These are phyloP conservation scores for Neoaliturus tenellus DNA, from an alignment of 2,888 invertebrate genomes.

Conservation along the genomic window DNA sequence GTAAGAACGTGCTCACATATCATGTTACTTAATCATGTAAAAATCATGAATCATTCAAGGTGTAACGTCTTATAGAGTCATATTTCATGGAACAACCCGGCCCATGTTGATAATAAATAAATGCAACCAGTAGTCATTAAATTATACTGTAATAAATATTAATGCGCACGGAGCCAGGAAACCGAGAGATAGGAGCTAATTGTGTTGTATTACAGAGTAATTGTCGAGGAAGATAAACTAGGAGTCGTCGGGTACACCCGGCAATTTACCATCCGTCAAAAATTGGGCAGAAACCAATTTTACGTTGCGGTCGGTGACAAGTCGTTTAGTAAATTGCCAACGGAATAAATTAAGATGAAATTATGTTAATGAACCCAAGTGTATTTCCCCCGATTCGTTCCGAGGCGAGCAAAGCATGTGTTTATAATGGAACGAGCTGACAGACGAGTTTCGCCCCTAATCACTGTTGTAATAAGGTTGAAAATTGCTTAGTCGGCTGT, in stretches of 20 bases:
- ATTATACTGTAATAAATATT: background rate
- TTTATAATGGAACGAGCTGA: slow-evolving; percentile 49
- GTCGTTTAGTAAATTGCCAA: slow-evolving; percentile 50
- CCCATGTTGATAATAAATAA: background rate
- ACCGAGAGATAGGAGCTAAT: slow-evolving; percentile 35
- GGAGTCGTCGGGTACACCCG: background rate
- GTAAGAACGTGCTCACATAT: no score
- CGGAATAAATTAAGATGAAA: slow-evolving; percentile 55
- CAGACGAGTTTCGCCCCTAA: slow-evolving; percentile 51
- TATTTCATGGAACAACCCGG: background rate
- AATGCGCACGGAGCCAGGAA: background rate
- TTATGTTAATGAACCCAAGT: slow-evolving; percentile 54
- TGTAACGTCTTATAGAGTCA: no score
- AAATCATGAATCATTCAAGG: no score
- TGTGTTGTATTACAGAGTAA: background rate
- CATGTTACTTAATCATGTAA: no score
- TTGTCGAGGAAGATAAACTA: background rate
- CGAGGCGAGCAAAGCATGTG: slow-evolving; percentile 51
- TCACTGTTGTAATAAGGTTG: slow-evolving; percentile 51
- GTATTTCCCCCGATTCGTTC: slow-evolving; percentile 54
- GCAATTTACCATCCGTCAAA: slow-evolving; percentile 22
- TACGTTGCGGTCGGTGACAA: slow-evolving; percentile 42
- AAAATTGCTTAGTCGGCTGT: slow-evolving; percentile 49
- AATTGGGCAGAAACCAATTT: slow-evolving; percentile 37
- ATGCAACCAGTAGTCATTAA: background rate